These are phyloP conservation scores for Eutolmus rufibarbis DNA, from an alignment of 2,888 invertebrate genomes.

Conservation along the genomic window DNA sequence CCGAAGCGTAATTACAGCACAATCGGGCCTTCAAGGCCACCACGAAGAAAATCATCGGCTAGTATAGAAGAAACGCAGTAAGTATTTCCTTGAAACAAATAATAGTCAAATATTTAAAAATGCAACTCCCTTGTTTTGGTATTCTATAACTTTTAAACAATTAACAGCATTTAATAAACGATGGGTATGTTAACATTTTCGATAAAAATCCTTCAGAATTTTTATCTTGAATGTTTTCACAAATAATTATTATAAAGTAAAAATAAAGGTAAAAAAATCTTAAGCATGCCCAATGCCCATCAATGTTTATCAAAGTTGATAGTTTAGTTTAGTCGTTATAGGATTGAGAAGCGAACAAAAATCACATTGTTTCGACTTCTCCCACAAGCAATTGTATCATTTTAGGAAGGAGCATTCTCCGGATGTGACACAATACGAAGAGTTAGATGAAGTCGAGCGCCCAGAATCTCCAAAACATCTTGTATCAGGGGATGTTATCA, in stretches of 20 bases:
- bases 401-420: constrained; percentile 44
- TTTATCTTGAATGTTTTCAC: too few relatives aligned
- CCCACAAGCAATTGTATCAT: neutral
- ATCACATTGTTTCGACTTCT: neutral
- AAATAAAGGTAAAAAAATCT: too few relatives aligned
- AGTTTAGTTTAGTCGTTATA: too few relatives aligned
- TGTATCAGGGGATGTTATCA: constrained; percentile 77
- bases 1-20: constrained; percentile 70
- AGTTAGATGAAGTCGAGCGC: constrained; percentile 57
- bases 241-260: too few relatives aligned
- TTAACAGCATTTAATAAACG: too few relatives aligned
- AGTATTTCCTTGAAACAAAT: neutral
- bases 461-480: constrained; percentile 67
- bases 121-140: neutral
- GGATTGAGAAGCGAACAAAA: neutral
- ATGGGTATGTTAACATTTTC: too few relatives aligned
- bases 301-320: too few relatives aligned
- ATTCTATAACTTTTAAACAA: too few relatives aligned
- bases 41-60: constrained; percentile 69
- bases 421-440: constrained; percentile 65
- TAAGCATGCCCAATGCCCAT: too few relatives aligned
- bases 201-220: too few relatives aligned
- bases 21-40: constrained; percentile 68
- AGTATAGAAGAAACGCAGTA: constrained; percentile 65
- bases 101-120: neutral